Percentiles rank a stretch among this genome's conserved stretches.
phyloP scores from a whole-genome alignment of 1,140 invertebrate genomes.

The Laupala kohalensis region DNA sequence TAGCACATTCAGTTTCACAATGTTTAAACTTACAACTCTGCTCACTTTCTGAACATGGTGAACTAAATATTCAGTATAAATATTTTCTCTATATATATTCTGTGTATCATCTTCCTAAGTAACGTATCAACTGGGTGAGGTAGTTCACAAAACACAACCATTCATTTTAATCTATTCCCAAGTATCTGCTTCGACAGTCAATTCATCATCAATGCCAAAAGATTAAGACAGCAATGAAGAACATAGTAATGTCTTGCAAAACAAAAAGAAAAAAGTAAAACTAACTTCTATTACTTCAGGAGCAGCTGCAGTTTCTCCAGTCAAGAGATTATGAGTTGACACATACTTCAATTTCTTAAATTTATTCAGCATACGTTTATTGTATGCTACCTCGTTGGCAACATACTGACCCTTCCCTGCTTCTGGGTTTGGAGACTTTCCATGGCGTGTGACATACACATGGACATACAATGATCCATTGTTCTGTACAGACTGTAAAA shows the following conservation, averaged over 20 bases:
- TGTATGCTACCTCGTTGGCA: constrained; percentile 54
- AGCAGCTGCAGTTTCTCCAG: constrained; percentile 73
- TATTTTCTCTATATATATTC: too few species aligned
- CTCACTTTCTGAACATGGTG: too few species aligned
- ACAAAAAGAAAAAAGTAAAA: not conserved
- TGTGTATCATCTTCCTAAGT: too few species aligned
- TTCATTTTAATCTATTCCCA: not conserved
- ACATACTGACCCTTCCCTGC: constrained; percentile 48
- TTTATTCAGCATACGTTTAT: constrained; percentile 75
- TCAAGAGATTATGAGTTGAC: constrained; percentile 87
- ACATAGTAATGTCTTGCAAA: too few species aligned
- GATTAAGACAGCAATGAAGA: too few species aligned
- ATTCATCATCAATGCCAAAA: too few species aligned
- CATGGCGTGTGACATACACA: constrained; percentile 69
- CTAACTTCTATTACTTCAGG: constrained; percentile 48
- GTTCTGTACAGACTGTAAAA: constrained; percentile 38
- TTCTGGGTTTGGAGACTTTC: constrained; percentile 55
- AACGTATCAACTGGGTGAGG: too few species aligned
- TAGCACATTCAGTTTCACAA: too few species aligned
- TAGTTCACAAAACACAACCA: too few species aligned
- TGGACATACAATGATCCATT: constrained; percentile 94
- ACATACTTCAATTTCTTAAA: constrained; percentile 80
- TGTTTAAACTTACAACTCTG: too few species aligned
- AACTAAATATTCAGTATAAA: too few species aligned
- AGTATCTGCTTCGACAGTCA: too few species aligned